A percentile compares a stretch with the other conserved stretches of the same genome.
phyloP scores from a whole-genome alignment of 2,113 vertebrate species.

The Tetraodon nigroviridis region DNA sequence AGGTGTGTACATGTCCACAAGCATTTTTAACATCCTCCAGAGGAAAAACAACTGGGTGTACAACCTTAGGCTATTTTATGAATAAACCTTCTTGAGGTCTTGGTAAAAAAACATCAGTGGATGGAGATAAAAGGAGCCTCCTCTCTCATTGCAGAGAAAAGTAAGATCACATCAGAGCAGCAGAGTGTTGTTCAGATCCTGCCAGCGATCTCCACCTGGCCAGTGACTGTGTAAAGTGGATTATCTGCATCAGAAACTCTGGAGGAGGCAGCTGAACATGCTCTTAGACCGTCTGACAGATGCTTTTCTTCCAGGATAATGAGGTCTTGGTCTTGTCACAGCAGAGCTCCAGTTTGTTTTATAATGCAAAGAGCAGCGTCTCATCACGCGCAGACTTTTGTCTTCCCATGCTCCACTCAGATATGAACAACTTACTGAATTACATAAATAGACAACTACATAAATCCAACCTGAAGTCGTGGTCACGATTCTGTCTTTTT shows the following conservation, averaged over 20 bases:
- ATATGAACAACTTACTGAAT: no score
- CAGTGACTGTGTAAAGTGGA: background rate
- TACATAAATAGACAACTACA: no score
- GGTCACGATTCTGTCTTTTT: no score
- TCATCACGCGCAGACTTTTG: background rate
- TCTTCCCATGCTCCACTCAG: no score
- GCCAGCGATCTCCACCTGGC: background rate
- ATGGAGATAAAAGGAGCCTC: background rate
- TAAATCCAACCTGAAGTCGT: no score
- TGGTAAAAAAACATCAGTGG: background rate
- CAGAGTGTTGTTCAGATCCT: background rate
- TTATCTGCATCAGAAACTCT: background rate
- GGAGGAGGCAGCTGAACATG: background rate
- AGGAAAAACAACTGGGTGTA: no score
- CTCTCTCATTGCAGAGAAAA: background rate
- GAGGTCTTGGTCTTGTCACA: background rate
- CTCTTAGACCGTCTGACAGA: background rate
- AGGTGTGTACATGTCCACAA: constrained; percentile 73
- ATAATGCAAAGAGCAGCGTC: background rate
- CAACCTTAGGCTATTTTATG: no score
- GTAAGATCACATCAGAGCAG: no score
- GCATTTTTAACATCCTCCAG: no score
- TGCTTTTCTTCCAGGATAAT: background rate
- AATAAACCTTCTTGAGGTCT: background rate
- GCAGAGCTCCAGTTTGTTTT: background rate